Evolutionary conservation across 1,140 invertebrate genomes (phyloP).

Genomic region (Aphelinus certus): DNA sequence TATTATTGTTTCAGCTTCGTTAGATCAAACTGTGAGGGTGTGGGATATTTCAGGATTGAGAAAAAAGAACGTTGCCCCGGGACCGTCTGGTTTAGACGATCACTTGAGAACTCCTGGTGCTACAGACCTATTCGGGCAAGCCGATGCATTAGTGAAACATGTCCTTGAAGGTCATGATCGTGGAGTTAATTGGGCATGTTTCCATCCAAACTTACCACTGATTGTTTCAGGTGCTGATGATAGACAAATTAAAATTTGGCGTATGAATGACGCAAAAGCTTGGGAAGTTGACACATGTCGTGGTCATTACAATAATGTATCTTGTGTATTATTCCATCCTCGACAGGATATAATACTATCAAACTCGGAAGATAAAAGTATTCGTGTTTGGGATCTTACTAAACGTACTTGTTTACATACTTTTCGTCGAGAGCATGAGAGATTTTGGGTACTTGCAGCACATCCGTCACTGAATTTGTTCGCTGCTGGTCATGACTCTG

Average conservation of each 20-base stretch:
- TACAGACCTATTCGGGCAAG: conserved; percentile 96
- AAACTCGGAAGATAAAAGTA: conserved; percentile 98
- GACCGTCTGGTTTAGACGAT: conserved; percentile 89
- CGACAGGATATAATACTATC: conserved; percentile 96
- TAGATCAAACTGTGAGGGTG: conserved; percentile 97
- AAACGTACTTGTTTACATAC: conserved; percentile 97
- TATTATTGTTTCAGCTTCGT: conserved; percentile 94
- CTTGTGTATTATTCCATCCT: conserved; percentile 97
- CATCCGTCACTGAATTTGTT: conserved; percentile 90
- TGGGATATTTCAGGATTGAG: conserved; percentile 98
- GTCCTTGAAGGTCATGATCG: conserved; percentile 97
- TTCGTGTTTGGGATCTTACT: conserved; percentile 98
- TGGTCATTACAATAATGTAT: conserved; percentile 99
- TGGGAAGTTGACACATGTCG: conserved; percentile 99
- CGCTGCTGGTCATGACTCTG: conserved; percentile 95
- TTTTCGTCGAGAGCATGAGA: conserved; percentile 93
- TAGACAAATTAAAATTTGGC: conserved; percentile 96
- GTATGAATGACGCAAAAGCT: conserved; percentile 98
- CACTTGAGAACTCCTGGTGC: conserved; percentile 87
- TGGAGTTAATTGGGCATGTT: conserved; percentile 98
- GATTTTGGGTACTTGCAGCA: conserved; percentile 94
- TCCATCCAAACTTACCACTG: conserved; percentile 94
- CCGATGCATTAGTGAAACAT: conserved; percentile 98
- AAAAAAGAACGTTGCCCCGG: conserved; percentile 98
- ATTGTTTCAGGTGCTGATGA: conserved; percentile 99